Percentiles rank a stretch among this genome's conserved stretches.
Evolutionary conservation across 1,140 invertebrate species (phyloP).

Genomic region (Formica selysi): DNA sequence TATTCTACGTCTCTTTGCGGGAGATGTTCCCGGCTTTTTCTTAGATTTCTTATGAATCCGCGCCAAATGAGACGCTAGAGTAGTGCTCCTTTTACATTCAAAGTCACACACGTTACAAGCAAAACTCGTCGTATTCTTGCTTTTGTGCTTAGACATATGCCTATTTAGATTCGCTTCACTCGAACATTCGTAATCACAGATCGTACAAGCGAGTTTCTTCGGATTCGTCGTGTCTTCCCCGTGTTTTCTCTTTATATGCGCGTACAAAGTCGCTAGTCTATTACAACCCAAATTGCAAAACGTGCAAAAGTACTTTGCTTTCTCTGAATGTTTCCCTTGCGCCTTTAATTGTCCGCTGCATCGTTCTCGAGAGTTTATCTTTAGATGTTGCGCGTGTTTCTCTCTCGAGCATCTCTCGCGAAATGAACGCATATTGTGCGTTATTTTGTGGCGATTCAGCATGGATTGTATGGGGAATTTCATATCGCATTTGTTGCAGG

Average conservation of each 20-base stretch:
- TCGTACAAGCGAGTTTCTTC: not conserved
- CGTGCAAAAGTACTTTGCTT: slow-evolving; percentile 55
- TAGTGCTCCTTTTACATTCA: slow-evolving; percentile 63
- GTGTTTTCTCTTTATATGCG: slow-evolving; percentile 58
- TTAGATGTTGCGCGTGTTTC: not conserved
- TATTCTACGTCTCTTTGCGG: slow-evolving; percentile 21
- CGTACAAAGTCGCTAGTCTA: not conserved
- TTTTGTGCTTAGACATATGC: slow-evolving; percentile 37
- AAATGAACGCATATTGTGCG: slow-evolving; percentile 57
- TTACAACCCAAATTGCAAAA: slow-evolving; percentile 62
- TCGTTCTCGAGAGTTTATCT: not conserved
- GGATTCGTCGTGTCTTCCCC: not conserved
- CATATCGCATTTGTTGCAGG: slow-evolving; percentile 78
- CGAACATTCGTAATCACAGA: slow-evolving; percentile 16
- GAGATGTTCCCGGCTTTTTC: not conserved
- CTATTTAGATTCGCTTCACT: not conserved
- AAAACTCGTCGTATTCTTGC: slow-evolving; percentile 17
- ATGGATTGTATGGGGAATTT: slow-evolving; percentile 79
- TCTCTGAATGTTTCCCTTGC: not conserved
- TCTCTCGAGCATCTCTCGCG: not conserved
- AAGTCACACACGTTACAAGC: slow-evolving; percentile 66
- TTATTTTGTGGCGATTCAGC: slow-evolving; percentile 77
- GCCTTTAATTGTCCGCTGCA: not conserved
- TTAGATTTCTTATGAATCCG: slow-evolving; percentile 47
- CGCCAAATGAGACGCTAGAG: slow-evolving; percentile 65